Base-by-base conservation (phyloP, 2,888 invertebrate genomes). In the Lasioglossum oenotherae region DNA sequence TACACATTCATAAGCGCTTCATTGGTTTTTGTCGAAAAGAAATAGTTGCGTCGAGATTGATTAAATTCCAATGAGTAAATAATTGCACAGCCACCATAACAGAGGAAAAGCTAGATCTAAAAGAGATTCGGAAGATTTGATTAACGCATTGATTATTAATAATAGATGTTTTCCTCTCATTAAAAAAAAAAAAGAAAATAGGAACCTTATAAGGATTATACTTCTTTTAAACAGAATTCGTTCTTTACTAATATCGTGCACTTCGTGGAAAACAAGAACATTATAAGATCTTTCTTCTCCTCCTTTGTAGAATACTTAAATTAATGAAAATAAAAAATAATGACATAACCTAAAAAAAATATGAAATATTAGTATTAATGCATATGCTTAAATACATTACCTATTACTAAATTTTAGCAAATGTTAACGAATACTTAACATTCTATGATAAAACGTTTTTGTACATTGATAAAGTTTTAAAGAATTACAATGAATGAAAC, bases 11-110 rank as follows among this genome's bases (percentile, higher is more conserved):
- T 57, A 78, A 83, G 64, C 49, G 80, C 23, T 41, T 74, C 75
- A 79, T 53, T 73, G 57, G 44, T 35, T 85, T 87, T 87, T 19
- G 38, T 67, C 2, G 31, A 77, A 60, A 79, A 64, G 44, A 71
- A 46, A 14, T 46, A 67, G 64, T 64, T 64, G 35, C 38, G 77
- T 79, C 35, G 31, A 53, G n/a, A 38, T 82, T 81, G 60, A 89
- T 74, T 72, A 73, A 78, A 79, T 85, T 77, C 78, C 78, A 83
- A 81, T 73, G 69, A 83, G 73, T 79, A 49, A 84, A 83, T 6
- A 80, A 78, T 80, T 64, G 71, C 78, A 79, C 83, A 88, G 77
- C 80, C 88, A 90, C 76, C 90, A 88, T 90, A 88, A 82, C 88
- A 84, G 76, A 81, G 77, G 79, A 87, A 86, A 87, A 85, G 46